Evolutionary conservation across 2,113 vertebrate species (phyloP), one percentile per base, ranked within the genome.

Genomic region (Xenotilapia longispinis): DNA sequence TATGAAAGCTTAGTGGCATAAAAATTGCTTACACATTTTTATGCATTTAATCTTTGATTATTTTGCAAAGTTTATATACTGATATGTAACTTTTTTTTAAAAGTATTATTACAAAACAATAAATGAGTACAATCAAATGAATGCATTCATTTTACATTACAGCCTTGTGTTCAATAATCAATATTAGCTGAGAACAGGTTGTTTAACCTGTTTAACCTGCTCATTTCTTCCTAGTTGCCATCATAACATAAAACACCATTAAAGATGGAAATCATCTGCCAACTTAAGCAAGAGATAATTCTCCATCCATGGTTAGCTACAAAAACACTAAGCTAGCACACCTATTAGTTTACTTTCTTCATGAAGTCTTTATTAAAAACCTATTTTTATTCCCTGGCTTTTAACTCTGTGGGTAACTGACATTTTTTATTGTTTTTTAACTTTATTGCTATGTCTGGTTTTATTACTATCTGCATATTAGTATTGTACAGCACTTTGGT

Each of bases 31-130:
- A 9, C 0, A 14, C 40, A 28, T 7, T 73, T 17, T 47, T 26
- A 73, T 47, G 40, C 0, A 45, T 47, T 75, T 75, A 47, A 47
- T 75, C 38, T 47, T 75, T 75, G 14, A 75, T 75, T 26, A 7
- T 47, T 9, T 47, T 75, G 6, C 21, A 47, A 75, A 75, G 23
- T 47, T 26, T 75, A 10, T 17, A 75, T 75, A 21, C 21, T 47
- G 23, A 47, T 26, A 2, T 47, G 40, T 19, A 75, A 2, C 68
- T 28, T 47, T 47, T 36, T 0, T 19, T 0, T 0, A 4, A 31
- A 31, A 60, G 3, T 33, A 60, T 60, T 33, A 70, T 70, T 38
- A 68, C 63, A 42, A 6, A 47, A 28, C 14, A 47, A 47, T 28
- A 47, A 12, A 42, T 42, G n/a, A 28, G 68, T 45, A 47, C 40